Evolutionary conservation across 2,888 invertebrate genomes (phyloP), one percentile per base, ranked within the genome.

Genomic region (Nymphalis c-album): DNA sequence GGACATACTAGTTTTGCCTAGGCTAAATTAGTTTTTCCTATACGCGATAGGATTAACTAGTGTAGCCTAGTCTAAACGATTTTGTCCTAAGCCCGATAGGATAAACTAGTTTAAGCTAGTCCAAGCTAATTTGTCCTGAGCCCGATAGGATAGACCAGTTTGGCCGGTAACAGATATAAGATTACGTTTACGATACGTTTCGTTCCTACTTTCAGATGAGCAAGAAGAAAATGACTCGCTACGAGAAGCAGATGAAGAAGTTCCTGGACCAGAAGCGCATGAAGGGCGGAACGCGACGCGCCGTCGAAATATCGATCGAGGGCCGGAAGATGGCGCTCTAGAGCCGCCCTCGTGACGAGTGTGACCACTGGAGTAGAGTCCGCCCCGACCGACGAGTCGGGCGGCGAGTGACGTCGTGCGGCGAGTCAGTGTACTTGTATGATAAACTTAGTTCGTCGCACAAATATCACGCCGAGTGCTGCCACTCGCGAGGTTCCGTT

Each of bases 291-390:
- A 93, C 95, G 17, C 94, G 96, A 72, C 93, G 97, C 79, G 98
- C 98, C 69, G 98, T 98, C 63, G 96, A 96, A 77, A 98, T 99
- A 85, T 98, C 98, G 70, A 98, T 99, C 76, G 98, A 99, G 91
- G 99, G 99, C 31, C 94, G 98, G 80, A 98, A 97, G 92, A 98
- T 99, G 98, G 95, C 97, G 76, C 94, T 99, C 72, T 98, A 95
- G 74, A 6, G 22, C 16, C 10, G 6, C 2, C 8, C 10, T 16
- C 26, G 45, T 26, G 22, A 45, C 47, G 26, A 45, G 16, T 63
- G 2, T 55, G 55, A 40, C 40, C 16, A 16, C 16, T 17, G 55
- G 16, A 22, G 22, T 16, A 1, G 20, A 8, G 58, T 20, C 10
- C 6, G 22, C 4, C 17, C 17, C 7, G 16, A 7, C 16, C 26